These are phyloP conservation scores for Danionella cerebrum DNA, from an alignment of 2,113 vertebrate genomes.

Conservation along the genomic window DNA sequence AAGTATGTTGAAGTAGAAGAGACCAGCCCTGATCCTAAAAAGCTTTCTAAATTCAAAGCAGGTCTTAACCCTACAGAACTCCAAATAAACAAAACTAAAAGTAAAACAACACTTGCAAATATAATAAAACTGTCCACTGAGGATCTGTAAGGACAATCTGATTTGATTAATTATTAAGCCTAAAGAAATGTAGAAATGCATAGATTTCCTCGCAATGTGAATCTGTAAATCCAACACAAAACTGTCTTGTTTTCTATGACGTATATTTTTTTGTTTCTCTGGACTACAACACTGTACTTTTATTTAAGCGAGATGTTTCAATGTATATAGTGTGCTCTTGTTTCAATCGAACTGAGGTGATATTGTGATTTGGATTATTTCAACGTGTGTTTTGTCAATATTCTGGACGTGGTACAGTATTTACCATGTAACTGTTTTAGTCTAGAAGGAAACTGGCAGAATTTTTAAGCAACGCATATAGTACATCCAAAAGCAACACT, in stretches of 20 bases:
- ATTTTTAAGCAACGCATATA: no score
- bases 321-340: slow-evolving; percentile 12
- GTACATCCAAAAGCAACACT: no score
- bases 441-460: slow-evolving; percentile 18
- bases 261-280: slow-evolving; percentile 8
- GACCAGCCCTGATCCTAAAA: no score
- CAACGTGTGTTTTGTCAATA: slow-evolving; percentile 26
- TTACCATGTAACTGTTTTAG: slow-evolving; percentile 35
- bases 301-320: slow-evolving; percentile 22
- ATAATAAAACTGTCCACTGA: no score
- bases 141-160: no score
- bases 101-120: no score
- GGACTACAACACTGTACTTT: slow-evolving; percentile 8
- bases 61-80: no score
- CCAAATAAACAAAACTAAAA: no score
- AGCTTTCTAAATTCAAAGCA: no score
- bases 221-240: background rate
- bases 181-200: background rate
- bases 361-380: slow-evolving; percentile 26
- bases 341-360: slow-evolving; percentile 8
- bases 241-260: background rate
- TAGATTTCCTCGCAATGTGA: slow-evolving; percentile 7
- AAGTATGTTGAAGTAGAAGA: no score
- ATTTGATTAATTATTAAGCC: no score
- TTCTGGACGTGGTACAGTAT: slow-evolving; percentile 28